phyloP scores from a whole-genome alignment of 1,140 invertebrate genomes.

The Rhyzopertha dominica region DNA sequence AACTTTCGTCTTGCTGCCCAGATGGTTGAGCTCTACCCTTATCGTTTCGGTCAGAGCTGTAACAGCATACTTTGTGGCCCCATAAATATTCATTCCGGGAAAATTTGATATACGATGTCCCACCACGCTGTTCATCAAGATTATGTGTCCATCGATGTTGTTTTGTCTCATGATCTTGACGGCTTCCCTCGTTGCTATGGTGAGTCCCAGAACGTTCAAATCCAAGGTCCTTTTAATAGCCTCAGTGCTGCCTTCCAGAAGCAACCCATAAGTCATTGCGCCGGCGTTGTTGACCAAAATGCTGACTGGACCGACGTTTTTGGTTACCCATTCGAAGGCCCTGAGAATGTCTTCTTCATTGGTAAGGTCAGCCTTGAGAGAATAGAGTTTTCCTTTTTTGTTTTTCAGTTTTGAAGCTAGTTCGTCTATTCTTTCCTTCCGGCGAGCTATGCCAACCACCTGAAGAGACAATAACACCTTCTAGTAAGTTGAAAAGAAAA shows the following conservation, averaged over 20 bases:
- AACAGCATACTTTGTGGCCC: conserved; percentile 47
- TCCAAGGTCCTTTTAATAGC: conserved; percentile 52
- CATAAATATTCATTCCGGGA: conserved; percentile 29
- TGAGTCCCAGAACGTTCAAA: conserved; percentile 54
- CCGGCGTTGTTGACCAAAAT: too few species aligned
- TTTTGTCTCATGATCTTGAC: conserved; percentile 55
- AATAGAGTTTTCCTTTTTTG: conserved; percentile 38
- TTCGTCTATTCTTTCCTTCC: conserved; percentile 39
- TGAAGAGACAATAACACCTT: conserved; percentile 7
- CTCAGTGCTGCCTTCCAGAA: conserved; percentile 34
- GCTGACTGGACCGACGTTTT: conserved; percentile 46
- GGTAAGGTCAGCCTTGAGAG: conserved; percentile 50
- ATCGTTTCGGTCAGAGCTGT: conserved; percentile 46
- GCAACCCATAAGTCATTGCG: conserved; percentile 50
- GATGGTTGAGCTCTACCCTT: conserved; percentile 36
- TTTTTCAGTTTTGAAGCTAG: conserved; percentile 13
- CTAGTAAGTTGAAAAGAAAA: neutral
- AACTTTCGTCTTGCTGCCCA: conserved; percentile 16
- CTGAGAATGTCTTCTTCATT: too few species aligned
- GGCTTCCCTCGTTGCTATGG: conserved; percentile 52
- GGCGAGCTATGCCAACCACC: conserved; percentile 51
- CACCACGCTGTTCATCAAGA: conserved; percentile 53
- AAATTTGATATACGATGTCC: conserved; percentile 45
- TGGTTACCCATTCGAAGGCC: conserved; percentile 48
- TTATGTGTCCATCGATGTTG: conserved; percentile 59